Evolutionary conservation across 2,113 vertebrate species (phyloP).

Genomic region (Callithrix jacchus): DNA sequence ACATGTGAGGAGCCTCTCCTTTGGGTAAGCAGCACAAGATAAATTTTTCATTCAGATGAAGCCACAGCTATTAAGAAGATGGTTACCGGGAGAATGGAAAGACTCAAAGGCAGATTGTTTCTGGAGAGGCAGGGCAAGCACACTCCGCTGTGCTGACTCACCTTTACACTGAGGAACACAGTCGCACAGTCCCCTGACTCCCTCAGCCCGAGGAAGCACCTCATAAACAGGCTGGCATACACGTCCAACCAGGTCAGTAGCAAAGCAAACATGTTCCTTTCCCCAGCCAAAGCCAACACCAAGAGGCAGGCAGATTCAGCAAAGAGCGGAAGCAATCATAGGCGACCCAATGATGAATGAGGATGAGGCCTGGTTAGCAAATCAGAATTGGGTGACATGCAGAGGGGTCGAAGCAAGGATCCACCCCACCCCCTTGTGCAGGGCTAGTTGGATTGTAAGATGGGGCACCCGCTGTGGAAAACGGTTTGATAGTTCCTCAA

Average conservation of each 20-base stretch:
- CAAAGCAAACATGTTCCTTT: not conserved
- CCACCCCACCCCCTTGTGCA: rapidly evolving
- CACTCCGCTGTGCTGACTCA: rapidly evolving
- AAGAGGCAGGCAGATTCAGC: not conserved
- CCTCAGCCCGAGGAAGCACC: not conserved
- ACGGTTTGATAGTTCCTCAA: not conserved
- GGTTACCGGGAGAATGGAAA: not conserved
- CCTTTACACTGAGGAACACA: not conserved
- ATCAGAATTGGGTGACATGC: not conserved
- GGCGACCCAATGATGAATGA: not conserved
- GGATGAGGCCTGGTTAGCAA: not conserved
- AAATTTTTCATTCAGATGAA: conserved; percentile 51
- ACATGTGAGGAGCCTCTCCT: conserved; percentile 26
- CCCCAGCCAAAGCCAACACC: not conserved
- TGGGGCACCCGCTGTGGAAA: not conserved
- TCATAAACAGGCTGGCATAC: not conserved
- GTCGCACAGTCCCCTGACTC: rapidly evolving
- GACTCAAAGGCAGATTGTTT: not conserved
- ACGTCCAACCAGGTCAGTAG: not conserved
- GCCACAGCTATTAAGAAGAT: not conserved
- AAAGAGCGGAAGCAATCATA: not conserved
- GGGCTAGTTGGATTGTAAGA: not conserved
- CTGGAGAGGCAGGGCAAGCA: not conserved
- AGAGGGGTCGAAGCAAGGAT: not conserved
- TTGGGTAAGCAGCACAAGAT: not conserved